phyloP scores from a whole-genome alignment of 2,888 invertebrate species.

The Melanostoma scalare region DNA sequence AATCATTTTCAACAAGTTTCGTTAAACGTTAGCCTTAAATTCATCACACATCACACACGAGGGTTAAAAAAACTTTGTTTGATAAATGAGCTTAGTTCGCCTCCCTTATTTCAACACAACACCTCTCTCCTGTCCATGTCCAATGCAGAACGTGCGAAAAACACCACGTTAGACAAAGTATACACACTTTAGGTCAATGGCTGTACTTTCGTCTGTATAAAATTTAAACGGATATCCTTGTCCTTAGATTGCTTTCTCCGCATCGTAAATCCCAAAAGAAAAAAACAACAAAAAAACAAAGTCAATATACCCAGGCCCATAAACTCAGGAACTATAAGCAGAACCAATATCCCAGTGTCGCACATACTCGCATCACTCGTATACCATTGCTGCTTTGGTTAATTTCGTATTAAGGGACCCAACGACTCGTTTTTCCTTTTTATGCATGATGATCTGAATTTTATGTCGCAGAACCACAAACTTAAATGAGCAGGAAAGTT shows the following conservation, averaged over 20 bases:
- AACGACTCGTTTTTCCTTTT: slow-evolving; percentile 44
- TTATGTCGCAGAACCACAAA: slow-evolving; percentile 70
- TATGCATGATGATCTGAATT: slow-evolving; percentile 56
- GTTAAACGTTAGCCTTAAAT: too few relatives aligned
- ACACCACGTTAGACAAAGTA: slow-evolving; percentile 41
- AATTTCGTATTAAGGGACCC: slow-evolving; percentile 68
- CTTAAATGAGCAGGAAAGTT: slow-evolving; percentile 71
- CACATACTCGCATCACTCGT: not conserved
- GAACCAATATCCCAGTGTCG: slow-evolving; percentile 18
- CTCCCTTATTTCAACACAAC: too few relatives aligned
- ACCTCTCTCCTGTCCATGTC: not conserved
- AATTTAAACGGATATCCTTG: slow-evolving; percentile 5
- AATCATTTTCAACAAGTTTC: too few relatives aligned
- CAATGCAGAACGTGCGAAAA: slow-evolving; percentile 44
- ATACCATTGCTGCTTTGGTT: slow-evolving; percentile 44
- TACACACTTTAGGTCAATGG: slow-evolving; percentile 37
- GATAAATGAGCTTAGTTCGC: too few relatives aligned
- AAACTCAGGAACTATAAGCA: slow-evolving; percentile 54
- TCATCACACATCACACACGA: too few relatives aligned
- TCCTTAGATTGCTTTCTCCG: slow-evolving; percentile 19
- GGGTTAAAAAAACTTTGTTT: too few relatives aligned
- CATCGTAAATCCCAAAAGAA: slow-evolving; percentile 37
- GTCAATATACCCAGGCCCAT: slow-evolving; percentile 50
- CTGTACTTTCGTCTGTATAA: slow-evolving; percentile 6
- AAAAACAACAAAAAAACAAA: slow-evolving; percentile 10